Base-by-base conservation (phyloP, 2,113 vertebrate genomes). In the Hemibagrus wyckioides region DNA sequence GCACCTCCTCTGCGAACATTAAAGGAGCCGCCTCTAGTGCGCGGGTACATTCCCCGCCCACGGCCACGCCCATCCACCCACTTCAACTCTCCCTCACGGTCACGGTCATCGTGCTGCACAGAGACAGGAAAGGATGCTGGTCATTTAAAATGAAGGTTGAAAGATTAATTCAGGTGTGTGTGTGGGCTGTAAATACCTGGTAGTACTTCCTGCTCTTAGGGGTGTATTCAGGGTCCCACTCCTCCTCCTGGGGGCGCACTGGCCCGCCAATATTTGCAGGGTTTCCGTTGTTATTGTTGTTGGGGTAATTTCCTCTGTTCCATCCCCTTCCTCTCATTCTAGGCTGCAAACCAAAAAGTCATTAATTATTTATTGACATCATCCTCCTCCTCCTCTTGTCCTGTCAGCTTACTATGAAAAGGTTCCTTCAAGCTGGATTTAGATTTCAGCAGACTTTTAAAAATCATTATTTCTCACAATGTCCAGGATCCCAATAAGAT, bases 201-300 rank as follows among this genome's bases (percentile, higher is more conserved):
- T 98, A 99, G 93, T 99, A 99, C 90, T 99, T 99, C 94, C 98
- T 97, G 97, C 98, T 99, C 93, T 99, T 99, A 5, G 98, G 98
- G 0, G 98, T 99, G 90, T 99, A 99, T 84, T 99, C 98, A 0
- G 98, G 98, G 89, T 99, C 98, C 98, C 98, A 99, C 76, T 99
- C 98, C 90, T 99, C 98, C 75, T 99, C 98, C 0, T 96, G 95
- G 87, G 89, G 96, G 76, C 97, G 95, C 88, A 90, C 95, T 90
- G 94, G 96, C 92, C 92, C 97, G 90, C 7, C 96, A 93, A 93
- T 84, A 92, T 93, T 97, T 82, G 95, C 93, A 6, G 95, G 96
- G 28, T 95, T 97, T 89, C 95, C 97, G 83, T 96, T 98, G 93
- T 95, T 96, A 92, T 93, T 97, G 94, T 96, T 97, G 86, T 96